These are phyloP conservation scores for Clavelina lepadiformis DNA, from an alignment of 23 tunicate genomes.

Conservation along the genomic window DNA sequence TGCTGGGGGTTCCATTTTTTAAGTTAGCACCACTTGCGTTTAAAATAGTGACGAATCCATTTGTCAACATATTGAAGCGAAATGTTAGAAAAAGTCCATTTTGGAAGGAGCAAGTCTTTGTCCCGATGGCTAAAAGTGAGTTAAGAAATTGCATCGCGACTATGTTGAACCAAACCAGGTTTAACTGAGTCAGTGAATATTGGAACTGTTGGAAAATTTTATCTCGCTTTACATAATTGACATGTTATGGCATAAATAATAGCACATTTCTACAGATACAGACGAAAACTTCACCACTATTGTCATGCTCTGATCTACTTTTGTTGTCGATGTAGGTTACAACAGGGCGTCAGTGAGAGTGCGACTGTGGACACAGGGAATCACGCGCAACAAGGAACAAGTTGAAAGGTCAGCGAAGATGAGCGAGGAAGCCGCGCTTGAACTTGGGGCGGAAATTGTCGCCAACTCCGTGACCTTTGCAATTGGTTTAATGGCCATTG, in stretches of 20 bases:
- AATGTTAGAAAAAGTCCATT: conserved; percentile 76
- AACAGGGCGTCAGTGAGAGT: conserved; percentile 70
- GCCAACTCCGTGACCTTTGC: conserved; percentile 69
- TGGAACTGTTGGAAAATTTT: too few relatives aligned
- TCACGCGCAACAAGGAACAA: conserved; percentile 73
- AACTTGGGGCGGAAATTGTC: conserved; percentile 88
- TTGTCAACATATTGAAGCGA: conserved; percentile 58
- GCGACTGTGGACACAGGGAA: conserved; percentile 82
- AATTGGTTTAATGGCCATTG: conserved; percentile 66
- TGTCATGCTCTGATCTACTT: neutral
- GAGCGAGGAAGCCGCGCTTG: conserved; percentile 85
- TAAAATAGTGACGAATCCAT: conserved; percentile 71
- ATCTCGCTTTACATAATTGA: too few relatives aligned
- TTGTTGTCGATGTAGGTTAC: conserved; percentile 38
- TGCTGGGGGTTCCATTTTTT: conserved; percentile 76
- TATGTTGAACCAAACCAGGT: too few relatives aligned
- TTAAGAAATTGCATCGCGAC: too few relatives aligned
- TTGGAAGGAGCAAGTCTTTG: conserved; percentile 70
- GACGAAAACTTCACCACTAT: too few relatives aligned
- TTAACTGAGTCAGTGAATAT: too few relatives aligned
- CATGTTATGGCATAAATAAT: neutral
- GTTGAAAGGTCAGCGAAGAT: conserved; percentile 73
- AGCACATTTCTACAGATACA: neutral
- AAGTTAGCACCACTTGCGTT: conserved; percentile 54
- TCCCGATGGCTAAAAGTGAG: conserved; percentile 88